A percentile compares a stretch with the other conserved stretches of the same genome.
Evolutionary conservation across 2,888 invertebrate species (phyloP).

Genomic region (Phortica okadai): DNA sequence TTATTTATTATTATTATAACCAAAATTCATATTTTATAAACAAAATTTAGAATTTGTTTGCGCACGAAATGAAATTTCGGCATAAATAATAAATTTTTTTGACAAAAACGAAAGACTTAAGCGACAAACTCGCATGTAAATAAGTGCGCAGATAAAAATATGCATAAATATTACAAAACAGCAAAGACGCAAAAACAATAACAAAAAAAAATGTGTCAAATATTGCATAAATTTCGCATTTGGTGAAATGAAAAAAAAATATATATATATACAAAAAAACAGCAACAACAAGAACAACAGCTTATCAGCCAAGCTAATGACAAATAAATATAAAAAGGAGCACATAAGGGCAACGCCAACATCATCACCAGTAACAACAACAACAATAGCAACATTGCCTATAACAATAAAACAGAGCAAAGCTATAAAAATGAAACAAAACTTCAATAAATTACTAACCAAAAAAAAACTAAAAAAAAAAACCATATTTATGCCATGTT

Average conservation of each 20-base stretch:
- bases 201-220: constrained; percentile 61
- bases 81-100: no score
- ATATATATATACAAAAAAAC: no score
- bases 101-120: constrained; percentile 17
- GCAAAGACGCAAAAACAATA: constrained; percentile 30
- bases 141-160: not conserved
- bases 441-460: constrained; percentile 29
- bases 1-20: no score
- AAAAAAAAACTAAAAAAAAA: constrained; percentile 49
- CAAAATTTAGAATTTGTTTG: not conserved
- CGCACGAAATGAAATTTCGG: no score
- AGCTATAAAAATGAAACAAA: constrained; percentile 59
- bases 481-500: no score
- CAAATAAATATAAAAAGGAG: constrained; percentile 46
- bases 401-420: constrained; percentile 56
- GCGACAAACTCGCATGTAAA: constrained; percentile 1
- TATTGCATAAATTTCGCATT: constrained; percentile 66
- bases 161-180: constrained; percentile 16
- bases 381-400: constrained; percentile 40
- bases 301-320: constrained; percentile 56
- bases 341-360: constrained; percentile 40
- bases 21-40: not conserved
- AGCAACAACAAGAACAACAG: constrained; percentile 31
- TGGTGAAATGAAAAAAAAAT: constrained; percentile 43
- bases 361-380: constrained; percentile 30